Conservation (phyloP, 2,113 vertebrate genomes). For the Pelmatolapia mariae region DNA sequence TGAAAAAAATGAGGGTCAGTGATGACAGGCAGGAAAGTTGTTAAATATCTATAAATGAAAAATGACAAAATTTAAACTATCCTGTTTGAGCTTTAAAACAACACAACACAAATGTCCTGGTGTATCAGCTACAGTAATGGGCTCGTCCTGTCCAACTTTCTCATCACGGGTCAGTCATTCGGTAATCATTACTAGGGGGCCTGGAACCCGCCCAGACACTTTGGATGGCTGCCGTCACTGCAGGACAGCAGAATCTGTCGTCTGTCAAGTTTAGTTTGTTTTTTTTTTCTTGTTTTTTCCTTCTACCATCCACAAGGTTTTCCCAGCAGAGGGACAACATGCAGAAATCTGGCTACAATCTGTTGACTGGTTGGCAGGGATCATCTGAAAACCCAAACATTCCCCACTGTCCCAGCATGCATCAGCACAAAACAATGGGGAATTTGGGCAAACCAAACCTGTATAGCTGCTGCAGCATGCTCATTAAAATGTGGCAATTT, state of each 20-base stretch:
- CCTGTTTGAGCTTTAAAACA: not conserved
- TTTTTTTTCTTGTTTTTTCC: not conserved
- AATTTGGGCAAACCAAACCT: not conserved
- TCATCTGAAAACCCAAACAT: not conserved
- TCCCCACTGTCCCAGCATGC: not conserved
- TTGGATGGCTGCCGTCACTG: conserved; percentile 2
- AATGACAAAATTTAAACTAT: not conserved
- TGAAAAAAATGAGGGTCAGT: not conserved
- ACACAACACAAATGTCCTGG: not conserved
- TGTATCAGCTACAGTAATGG: not conserved
- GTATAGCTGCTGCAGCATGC: not conserved
- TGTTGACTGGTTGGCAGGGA: conserved; percentile 29
- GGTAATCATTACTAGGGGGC: not conserved
- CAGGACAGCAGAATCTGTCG: conserved; percentile 1
- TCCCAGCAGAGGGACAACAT: not conserved
- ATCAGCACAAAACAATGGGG: not conserved
- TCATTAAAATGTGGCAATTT: not conserved
- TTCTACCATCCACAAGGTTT: not conserved
- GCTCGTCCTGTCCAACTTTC: not conserved
- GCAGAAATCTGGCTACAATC: conserved; percentile 16
- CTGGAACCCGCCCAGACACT: conserved; percentile 21
- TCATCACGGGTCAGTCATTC: conserved; percentile 4
- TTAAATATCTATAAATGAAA: not conserved
- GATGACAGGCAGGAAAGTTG: not conserved
- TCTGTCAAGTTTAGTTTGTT: not conserved